Evolutionary conservation across 2,888 invertebrate species (phyloP).

Genomic region (Neoitamus cyanurus): DNA sequence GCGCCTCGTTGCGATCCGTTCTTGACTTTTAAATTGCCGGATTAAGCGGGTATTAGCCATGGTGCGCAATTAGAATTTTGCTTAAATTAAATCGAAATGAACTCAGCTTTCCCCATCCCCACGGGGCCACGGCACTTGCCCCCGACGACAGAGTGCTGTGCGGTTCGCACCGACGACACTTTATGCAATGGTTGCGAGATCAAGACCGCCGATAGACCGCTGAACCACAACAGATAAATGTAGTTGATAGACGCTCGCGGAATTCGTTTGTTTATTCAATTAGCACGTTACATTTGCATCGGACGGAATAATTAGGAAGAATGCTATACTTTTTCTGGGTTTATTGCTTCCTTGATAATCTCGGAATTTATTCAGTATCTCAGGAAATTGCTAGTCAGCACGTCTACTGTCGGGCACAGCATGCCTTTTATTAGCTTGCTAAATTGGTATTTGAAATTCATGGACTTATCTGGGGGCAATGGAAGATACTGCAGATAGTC

Average conservation of each 20-base stretch:
- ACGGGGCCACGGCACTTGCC: too few relatives aligned
- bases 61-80: constrained; percentile 29
- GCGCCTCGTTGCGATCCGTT: constrained; percentile 1
- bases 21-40: constrained; percentile 39
- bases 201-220: background rate
- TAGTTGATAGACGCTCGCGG: background rate
- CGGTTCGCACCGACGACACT: background rate
- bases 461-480: background rate
- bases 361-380: background rate
- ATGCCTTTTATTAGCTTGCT: background rate
- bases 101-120: background rate
- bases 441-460: background rate
- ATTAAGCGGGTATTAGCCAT: constrained; percentile 14
- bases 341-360: background rate
- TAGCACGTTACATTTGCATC: constrained; percentile 1
- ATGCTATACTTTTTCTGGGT: background rate
- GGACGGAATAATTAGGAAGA: background rate
- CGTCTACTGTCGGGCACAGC: background rate
- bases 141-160: background rate
- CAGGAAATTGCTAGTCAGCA: background rate
- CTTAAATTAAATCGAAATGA: constrained; percentile 15
- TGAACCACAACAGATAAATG: background rate
- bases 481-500: background rate
- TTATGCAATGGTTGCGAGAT: background rate
- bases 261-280: background rate